Evolutionary conservation across 2,888 invertebrate species (phyloP).

Genomic region (Scaptomyza flava): DNA sequence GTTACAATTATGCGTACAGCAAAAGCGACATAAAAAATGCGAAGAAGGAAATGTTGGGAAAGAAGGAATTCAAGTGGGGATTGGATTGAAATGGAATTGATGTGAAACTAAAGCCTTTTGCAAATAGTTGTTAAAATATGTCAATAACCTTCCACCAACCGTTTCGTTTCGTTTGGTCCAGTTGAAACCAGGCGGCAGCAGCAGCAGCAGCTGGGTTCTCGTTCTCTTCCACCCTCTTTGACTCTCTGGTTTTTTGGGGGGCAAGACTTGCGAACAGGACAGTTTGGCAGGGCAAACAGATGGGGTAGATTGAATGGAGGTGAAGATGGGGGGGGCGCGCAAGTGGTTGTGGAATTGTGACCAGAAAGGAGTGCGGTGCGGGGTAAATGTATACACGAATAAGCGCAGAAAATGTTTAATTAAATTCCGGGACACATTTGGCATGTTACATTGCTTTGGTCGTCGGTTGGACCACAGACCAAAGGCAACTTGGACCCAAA

Average conservation of each 20-base stretch:
- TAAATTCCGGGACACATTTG: conserved; percentile 81
- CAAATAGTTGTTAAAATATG: conserved; percentile 79
- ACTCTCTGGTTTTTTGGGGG: conserved; percentile 31
- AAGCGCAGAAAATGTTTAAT: conserved; percentile 81
- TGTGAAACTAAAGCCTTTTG: conserved; percentile 78
- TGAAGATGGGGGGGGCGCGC: too few relatives aligned
- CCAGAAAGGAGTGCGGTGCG: neutral
- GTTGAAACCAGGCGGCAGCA: conserved; percentile 4
- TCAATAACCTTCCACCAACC: conserved; percentile 70
- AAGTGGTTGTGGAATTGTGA: too few relatives aligned
- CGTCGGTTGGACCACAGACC: conserved; percentile 57
- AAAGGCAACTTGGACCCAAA: neutral
- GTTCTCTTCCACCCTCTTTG: conserved; percentile 32
- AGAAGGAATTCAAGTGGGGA: neutral
- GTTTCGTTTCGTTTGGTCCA: conserved; percentile 22
- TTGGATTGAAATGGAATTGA: conserved; percentile 55
- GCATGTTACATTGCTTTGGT: conserved; percentile 78
- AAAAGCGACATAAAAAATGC: neutral
- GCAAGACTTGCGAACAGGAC: conserved; percentile 52
- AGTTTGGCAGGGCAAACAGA: conserved; percentile 14
- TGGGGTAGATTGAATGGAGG: conserved; percentile 4
- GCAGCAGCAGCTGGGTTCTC: conserved; percentile 18
- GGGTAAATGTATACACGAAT: conserved; percentile 69
- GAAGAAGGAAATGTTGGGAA: neutral
- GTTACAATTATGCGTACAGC: conserved; percentile 69